Evolutionary conservation across 2,888 invertebrate species (phyloP).

Genomic region (Gortyna flavago): DNA sequence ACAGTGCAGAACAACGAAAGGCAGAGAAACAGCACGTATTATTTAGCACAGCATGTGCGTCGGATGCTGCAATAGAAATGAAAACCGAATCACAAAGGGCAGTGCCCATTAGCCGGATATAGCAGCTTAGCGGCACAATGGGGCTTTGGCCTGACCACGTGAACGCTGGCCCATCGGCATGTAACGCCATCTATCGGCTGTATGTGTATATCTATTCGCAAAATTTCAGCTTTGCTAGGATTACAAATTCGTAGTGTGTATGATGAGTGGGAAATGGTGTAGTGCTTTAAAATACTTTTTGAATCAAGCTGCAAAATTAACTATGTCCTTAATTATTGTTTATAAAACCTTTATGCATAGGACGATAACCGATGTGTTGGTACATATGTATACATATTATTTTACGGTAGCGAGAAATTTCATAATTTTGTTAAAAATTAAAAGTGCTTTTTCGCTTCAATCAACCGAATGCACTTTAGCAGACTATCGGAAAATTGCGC

Average conservation of each 20-base stretch:
- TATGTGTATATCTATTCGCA: slow-evolving; percentile 26
- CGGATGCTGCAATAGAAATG: slow-evolving; percentile 61
- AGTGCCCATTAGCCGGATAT: slow-evolving; percentile 74
- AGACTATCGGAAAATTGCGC: slow-evolving; percentile 10
- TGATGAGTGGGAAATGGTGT: neutral
- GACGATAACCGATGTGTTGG: neutral
- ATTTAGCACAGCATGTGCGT: slow-evolving; percentile 52
- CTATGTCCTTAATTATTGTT: slow-evolving; percentile 26
- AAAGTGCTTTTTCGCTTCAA: slow-evolving; percentile 8
- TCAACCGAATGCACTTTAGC: neutral
- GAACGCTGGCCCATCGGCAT: slow-evolving; percentile 30
- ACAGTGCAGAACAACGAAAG: slow-evolving; percentile 17
- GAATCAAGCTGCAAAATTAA: slow-evolving; percentile 16
- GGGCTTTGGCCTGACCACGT: slow-evolving; percentile 65
- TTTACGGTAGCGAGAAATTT: slow-evolving; percentile 17
- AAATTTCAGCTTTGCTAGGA: slow-evolving; percentile 54
- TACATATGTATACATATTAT: neutral
- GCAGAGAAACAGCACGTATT: slow-evolving; percentile 39
- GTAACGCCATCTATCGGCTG: slow-evolving; percentile 26
- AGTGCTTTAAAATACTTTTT: neutral
- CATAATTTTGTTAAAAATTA: slow-evolving; percentile 16
- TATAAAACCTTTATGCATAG: slow-evolving; percentile 9
- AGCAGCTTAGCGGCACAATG: slow-evolving; percentile 72
- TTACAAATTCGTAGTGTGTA: slow-evolving; percentile 31
- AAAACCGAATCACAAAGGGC: slow-evolving; percentile 66